Evolutionary conservation across 64 coral and sea anemone species (phyloP).

Genomic region (Stichodactyla helianthus): DNA sequence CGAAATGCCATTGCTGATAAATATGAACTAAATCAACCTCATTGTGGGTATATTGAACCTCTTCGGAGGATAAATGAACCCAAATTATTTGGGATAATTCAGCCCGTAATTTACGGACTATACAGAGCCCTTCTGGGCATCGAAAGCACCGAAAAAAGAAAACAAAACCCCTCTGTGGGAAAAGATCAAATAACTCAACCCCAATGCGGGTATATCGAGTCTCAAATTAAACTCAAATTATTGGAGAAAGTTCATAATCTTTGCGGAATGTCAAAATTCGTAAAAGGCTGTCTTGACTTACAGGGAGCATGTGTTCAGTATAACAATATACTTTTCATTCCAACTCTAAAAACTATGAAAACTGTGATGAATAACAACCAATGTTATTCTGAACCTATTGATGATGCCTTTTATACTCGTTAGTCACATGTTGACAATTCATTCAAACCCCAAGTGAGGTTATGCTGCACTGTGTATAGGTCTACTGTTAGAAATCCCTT

Average conservation of each 20-base stretch:
- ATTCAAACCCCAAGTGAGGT: background rate
- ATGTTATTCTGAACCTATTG: constrained; percentile 14
- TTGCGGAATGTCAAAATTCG: too few species aligned
- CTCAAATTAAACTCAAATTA: background rate
- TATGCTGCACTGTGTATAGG: constrained; percentile 16
- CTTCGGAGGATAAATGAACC: background rate
- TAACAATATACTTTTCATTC: background rate
- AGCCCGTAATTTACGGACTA: background rate
- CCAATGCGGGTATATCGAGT: background rate
- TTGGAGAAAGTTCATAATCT: background rate
- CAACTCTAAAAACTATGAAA: constrained; percentile 20
- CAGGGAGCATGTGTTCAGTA: background rate
- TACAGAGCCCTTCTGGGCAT: too few species aligned
- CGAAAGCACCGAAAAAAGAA: too few species aligned
- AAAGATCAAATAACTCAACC: background rate
- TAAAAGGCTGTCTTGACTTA: background rate
- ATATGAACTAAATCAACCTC: constrained; percentile 6
- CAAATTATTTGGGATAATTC: constrained; percentile 24
- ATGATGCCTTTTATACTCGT: constrained; percentile 16
- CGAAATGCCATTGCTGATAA: background rate
- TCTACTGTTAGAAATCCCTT: constrained; percentile 27
- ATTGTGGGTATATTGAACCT: constrained; percentile 12
- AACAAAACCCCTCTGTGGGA: background rate
- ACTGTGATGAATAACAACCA: constrained; percentile 20
- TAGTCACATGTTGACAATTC: constrained; percentile 15